Conservation (phyloP, 2,113 vertebrate genomes). For the Ceyx margarethae region DNA sequence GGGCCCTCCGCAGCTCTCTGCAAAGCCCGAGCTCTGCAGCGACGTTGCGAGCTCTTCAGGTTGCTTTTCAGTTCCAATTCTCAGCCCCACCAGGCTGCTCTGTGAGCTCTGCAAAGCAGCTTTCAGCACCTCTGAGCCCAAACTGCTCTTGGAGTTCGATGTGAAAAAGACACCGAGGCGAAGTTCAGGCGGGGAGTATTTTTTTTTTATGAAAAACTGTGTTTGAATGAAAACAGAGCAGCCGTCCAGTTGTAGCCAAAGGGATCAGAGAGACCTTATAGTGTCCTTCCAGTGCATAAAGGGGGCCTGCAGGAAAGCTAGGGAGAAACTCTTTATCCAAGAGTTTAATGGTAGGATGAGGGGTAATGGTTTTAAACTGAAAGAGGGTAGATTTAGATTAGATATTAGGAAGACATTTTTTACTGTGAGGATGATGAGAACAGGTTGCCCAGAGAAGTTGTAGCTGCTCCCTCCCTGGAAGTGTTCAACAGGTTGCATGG, state of each 20-base stretch:
- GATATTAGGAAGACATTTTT: not conserved
- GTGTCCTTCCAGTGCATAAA: not conserved
- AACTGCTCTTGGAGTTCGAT: not conserved
- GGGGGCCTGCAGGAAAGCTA: not conserved
- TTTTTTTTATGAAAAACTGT: not conserved
- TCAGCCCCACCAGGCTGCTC: not conserved
- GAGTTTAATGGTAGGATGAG: not conserved
- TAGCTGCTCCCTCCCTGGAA: not conserved
- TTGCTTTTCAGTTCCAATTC: not conserved
- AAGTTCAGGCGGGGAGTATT: not conserved
- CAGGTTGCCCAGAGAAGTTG: not conserved
- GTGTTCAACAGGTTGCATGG: not conserved
- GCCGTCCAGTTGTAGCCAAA: not conserved
- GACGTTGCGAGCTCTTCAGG: fast-evolving
- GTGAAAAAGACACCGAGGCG: not conserved
- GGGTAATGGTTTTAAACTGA: not conserved
- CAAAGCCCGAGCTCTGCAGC: not conserved
- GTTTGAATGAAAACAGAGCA: not conserved
- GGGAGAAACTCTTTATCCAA: not conserved
- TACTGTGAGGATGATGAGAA: not conserved
- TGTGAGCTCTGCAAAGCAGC: fast-evolving
- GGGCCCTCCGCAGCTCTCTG: not conserved
- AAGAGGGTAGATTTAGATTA: not conserved
- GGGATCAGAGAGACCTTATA: not conserved
- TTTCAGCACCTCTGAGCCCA: fast-evolving